phyloP scores from a whole-genome alignment of 2,888 invertebrate species.

The Lucinisca nassula region DNA sequence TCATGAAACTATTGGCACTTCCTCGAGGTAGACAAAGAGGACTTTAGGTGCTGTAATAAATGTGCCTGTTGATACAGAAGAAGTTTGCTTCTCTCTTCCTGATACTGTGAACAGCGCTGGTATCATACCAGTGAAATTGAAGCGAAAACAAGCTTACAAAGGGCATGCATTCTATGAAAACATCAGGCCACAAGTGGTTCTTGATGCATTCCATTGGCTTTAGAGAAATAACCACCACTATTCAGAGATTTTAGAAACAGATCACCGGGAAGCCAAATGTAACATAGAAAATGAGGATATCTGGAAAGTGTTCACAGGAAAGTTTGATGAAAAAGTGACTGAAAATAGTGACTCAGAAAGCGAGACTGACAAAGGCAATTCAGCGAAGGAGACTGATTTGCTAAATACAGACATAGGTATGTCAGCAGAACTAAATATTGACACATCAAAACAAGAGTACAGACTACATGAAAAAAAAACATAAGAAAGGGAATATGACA shows the following conservation, averaged over 20 bases:
- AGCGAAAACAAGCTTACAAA: slow-evolving; percentile 1
- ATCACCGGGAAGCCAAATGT: not conserved
- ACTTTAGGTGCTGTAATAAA: slow-evolving; percentile 26
- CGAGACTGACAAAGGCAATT: not conserved
- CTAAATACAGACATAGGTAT: too few relatives aligned
- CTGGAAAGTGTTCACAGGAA: not conserved
- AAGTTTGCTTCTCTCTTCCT: slow-evolving; percentile 19
- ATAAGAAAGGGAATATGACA: not conserved
- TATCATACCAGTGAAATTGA: slow-evolving; percentile 23
- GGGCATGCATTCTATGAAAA: not conserved
- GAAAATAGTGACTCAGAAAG: not conserved
- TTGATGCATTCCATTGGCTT: slow-evolving; percentile 20
- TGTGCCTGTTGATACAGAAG: slow-evolving; percentile 7
- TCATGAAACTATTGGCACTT: slow-evolving; percentile 34
- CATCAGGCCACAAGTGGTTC: slow-evolving; percentile 28
- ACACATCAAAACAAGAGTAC: too few relatives aligned
- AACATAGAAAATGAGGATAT: not conserved
- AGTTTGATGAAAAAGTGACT: too few relatives aligned
- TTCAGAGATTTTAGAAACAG: not conserved
- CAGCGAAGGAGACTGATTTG: not conserved
- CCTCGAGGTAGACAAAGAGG: slow-evolving; percentile 15
- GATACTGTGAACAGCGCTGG: not conserved
- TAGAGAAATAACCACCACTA: slow-evolving; percentile 54
- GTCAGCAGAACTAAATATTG: too few relatives aligned
- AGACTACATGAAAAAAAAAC: too few relatives aligned